phyloP scores from a whole-genome alignment of 2,888 invertebrate genomes.

The Spatulosminthurus flaviceps region DNA sequence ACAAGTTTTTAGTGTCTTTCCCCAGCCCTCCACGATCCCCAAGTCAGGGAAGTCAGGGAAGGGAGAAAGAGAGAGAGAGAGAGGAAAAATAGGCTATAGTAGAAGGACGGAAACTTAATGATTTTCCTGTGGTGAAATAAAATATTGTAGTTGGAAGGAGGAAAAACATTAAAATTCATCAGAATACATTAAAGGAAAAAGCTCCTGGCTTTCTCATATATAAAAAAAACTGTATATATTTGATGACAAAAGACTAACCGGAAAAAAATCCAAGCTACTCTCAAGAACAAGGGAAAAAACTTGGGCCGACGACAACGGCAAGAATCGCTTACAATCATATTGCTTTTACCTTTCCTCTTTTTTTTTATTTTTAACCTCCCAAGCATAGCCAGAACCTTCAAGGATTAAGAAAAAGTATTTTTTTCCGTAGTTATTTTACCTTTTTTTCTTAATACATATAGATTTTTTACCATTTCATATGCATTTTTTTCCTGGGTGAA shows the following conservation, averaged over 20 bases:
- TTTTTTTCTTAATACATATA: too few relatives aligned
- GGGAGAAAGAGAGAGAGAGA: conserved; percentile 35
- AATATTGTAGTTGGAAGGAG: conserved; percentile 48
- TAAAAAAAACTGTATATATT: background rate
- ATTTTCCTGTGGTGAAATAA: conserved; percentile 55
- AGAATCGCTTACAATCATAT: too few relatives aligned
- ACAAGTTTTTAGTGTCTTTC: background rate
- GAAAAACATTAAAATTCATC: conserved; percentile 57
- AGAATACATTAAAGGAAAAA: conserved; percentile 55
- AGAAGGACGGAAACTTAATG: conserved; percentile 48
- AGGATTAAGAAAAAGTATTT: background rate
- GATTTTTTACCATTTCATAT: too few relatives aligned
- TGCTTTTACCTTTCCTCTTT: too few relatives aligned
- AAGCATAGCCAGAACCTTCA: background rate
- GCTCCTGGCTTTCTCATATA: background rate
- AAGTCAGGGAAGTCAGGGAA: background rate
- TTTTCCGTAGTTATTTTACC: too few relatives aligned
- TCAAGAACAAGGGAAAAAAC: background rate
- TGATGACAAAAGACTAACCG: background rate
- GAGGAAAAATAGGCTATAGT: too few relatives aligned
- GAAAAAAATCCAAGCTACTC: background rate
- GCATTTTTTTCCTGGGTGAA: background rate
- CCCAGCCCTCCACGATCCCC: too few relatives aligned
- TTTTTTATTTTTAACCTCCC: background rate
- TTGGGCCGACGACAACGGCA: background rate